Base-by-base conservation (phyloP, 2,113 vertebrate genomes). In the Megatriorchis doriae region DNA sequence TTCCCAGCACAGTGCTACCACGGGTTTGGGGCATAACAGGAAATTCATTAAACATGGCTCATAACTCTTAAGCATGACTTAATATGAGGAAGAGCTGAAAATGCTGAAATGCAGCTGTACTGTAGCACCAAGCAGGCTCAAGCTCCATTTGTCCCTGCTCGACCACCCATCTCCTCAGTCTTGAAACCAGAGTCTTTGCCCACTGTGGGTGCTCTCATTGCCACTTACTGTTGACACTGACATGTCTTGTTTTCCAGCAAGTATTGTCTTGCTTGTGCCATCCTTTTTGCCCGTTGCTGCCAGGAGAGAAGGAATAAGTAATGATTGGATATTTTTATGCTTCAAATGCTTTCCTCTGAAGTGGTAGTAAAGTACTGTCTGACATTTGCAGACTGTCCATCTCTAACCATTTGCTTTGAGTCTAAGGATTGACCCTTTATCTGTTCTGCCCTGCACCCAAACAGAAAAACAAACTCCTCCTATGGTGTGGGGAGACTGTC, bases 231-330 rank as follows among this genome's bases (percentile, higher is more conserved):
- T 83, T 93, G 52, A 61, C 98, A 98, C 52, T 97, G 98, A 59
- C 98, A 98, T 0, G 97, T 98, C 96, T 96, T 98, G 89, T 98
- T 98, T 91, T 98, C 98, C 91, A 97, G 97, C 83, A 98, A 95
- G 68, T 98, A 34, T 31, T 89, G 96, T 89, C 96, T 98, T 91
- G 98, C 98, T 93, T 53, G 97, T 86, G 88, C 90, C 93, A 97
- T 98, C 92, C 91, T 96, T 84, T 78, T 91, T 83, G 96, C 88
- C 34, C 53, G 94, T 94, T 88, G 94, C 98, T 98, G 97, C 73
- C 93, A 96, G 74, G 75, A 97, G 66, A 98, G 78, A 97, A 89
- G 31, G 48, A 11, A 82, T 43, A 97, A 71, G 78, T 55, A 79
- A 61, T 0, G 5, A 50, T 11, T 58, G 56, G 50, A 13, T 77